These are phyloP conservation scores for Pseudopleuronectes americanus DNA, from an alignment of 2,797 vertebrate genomes.

Conservation along the genomic window DNA sequence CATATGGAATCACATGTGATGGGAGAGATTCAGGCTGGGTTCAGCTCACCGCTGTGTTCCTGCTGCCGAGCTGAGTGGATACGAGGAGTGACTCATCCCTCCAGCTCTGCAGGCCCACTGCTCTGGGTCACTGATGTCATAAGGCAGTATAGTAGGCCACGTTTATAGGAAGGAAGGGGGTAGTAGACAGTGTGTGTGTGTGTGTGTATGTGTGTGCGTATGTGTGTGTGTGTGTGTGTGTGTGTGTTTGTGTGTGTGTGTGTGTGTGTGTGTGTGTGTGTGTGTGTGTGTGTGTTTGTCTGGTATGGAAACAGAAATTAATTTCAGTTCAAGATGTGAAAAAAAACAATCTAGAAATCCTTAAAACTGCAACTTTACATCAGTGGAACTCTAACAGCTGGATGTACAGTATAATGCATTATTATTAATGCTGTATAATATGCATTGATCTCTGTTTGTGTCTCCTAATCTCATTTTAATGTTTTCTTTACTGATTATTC, in stretches of 20 bases:
- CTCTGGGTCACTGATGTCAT: constrained; percentile 70
- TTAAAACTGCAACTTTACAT: neutral
- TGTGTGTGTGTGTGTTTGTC: no score
- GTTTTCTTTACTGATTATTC: no score
- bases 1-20: constrained; percentile 56
- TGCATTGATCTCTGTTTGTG: neutral
- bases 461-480: no score
- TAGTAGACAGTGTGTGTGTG: neutral
- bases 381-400: neutral
- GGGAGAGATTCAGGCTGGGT: constrained; percentile 42
- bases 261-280: no score
- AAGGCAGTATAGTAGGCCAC: constrained; percentile 25
- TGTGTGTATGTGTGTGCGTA: neutral
- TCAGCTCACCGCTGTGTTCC: constrained; percentile 32
- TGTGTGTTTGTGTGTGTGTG: no score
- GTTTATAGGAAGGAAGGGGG: constrained; percentile 17
- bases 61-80: constrained; percentile 40
- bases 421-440: neutral
- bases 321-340: no score
- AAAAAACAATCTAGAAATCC: no score
- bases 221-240: no score
- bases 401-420: neutral
- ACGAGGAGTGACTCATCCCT: constrained; percentile 64
- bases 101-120: constrained; percentile 50
- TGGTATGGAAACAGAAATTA: no score